Base-by-base conservation (phyloP, 2,888 invertebrate genomes). In the Megamerina dolium region DNA sequence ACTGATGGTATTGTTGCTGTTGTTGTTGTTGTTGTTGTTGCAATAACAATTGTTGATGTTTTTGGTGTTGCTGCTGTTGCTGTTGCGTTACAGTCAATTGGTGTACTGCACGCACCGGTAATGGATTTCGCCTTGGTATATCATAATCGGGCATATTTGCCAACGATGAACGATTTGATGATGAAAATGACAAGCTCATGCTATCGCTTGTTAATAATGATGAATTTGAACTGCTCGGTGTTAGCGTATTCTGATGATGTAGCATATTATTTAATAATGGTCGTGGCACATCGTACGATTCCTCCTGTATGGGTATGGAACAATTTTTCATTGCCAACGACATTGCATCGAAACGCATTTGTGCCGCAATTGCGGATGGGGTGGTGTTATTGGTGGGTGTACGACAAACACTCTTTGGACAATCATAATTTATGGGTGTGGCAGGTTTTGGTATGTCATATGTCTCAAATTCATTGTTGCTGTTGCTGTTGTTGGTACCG, bases 71-170 rank as follows among this genome's bases (percentile, higher is more conserved):
- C 21, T 51, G 45, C 26, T 53, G 52, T 29, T 51, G 53, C 43
- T 50, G 51, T 17, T 53, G 51, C 47, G 38, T 46, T 45, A 30
- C 49, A 26, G 34, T 55, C 46, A 45, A 51, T 41, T 57, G 56
- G 27, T 57, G 52, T 2, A 57, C 53, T 2, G 59, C 56, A 13
- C 67, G 64, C 34, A 69, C 61, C 0, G 63, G 66, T 50, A 62
- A 63, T 14, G 80, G 70, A 56, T 68, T 68, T 16, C 64, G 73
- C 53, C 77, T 74, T 5, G 85, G 84, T 49, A 83, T 76, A 62
- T 85, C 85, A 66, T 85, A 85, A 57, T 84, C 83, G 10, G 81
- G 78, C 69, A 81, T 81, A 55, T 75, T 77, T 14, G 74, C 73
- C 50, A 77, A 56, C 44, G 76, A 77, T 20, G 76, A 77, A 42